Evolutionary conservation across 2,113 vertebrate genomes (phyloP), one percentile per base, ranked within the genome.

Genomic region (Phasianus colchicus): DNA sequence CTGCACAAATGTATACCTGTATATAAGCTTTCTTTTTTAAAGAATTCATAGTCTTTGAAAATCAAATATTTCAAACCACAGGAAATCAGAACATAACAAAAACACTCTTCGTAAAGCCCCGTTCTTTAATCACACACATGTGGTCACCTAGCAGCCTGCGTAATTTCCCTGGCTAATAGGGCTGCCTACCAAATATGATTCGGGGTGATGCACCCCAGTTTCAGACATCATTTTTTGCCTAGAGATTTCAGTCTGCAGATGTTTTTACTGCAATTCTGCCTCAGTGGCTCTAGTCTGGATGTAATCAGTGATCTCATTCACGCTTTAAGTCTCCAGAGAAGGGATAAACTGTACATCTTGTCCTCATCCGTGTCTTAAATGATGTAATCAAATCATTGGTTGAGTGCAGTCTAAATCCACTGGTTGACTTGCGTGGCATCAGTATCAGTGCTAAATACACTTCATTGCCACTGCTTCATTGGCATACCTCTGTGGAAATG

Each of bases 261-360:
- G 81, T 95, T 95, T 52, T 42, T 30, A 6, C 45, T 86, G 69
- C 55, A 25, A 34, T 92, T 64, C 81, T 95, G 78, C 91, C 84
- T 93, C 84, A 89, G 70, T 92, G 48, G 90, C 81, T 92, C 84
- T 70, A 72, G 70, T 91, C 91, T 90, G 91, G 91, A 72, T 95
- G 70, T 95, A 93, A 93, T 95, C 94, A 92, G 82, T 92, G 91
- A 95, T 95, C 87, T 93, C 93, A 95, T 91, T 92, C 66, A 4
- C 91, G 61, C 77, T 93, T 75, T 42, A 84, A 67, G 52, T 87
- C 93, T 92, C 91, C 43, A 84, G 91, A 95, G 93, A 27, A 86
- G 34, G 57, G 43, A 72, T 75, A 55, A 91, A 84, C 40, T 32
- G 65, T 72, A 89, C 87, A 43, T 69, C 5, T 4, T 8, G 14